Evolutionary conservation across 1,140 invertebrate species (phyloP), one percentile per base, ranked within the genome.

Genomic region (Sipha flava): DNA sequence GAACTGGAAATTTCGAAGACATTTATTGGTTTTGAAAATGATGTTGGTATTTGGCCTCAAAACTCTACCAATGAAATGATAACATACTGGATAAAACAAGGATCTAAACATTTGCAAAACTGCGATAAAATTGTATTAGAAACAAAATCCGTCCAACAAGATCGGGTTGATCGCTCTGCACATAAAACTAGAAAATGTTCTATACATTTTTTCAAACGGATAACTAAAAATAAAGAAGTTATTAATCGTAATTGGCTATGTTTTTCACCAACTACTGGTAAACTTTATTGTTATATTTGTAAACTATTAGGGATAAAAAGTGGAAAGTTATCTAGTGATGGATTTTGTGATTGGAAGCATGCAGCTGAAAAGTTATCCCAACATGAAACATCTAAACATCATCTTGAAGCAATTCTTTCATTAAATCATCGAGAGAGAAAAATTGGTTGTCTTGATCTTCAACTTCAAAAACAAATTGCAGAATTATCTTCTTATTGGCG

Each of bases 351-450:
- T 40, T 37, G 34, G 34, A 52, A 52, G 21, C 21, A 52, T 52
- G 49, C 49, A 52, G 49, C 49, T 52, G 21, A 52, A 90, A 90
- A 72, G 95, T 97, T 90, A 72, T 90, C 16, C 70, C 82, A 68
- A 93, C 95, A 0, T 86, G 99, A 12, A 99, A 98, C 85, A 97
- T 93, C 84, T 91, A 93, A 0, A 97, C 95, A 85, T 34, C 62
- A 37, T 66, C 9, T 31, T 66, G 29, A 34, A 66, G n/a, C n/a
- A 66, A 66, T 21, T 37, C 1, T 31, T 37, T 16, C 29, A 34
- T 10, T 66, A 34, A 34, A 66, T 52, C 49, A 52, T 52, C 7
- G 14, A 34, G 16, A n/a, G 26, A 64, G 34, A 52, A 9, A 23
- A 52, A 52, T 10, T 52, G 49, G 9, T 23, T 52, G 49, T 52